These are phyloP conservation scores for Nebria salina DNA, from an alignment of 2,888 invertebrate genomes.

Conservation along the genomic window DNA sequence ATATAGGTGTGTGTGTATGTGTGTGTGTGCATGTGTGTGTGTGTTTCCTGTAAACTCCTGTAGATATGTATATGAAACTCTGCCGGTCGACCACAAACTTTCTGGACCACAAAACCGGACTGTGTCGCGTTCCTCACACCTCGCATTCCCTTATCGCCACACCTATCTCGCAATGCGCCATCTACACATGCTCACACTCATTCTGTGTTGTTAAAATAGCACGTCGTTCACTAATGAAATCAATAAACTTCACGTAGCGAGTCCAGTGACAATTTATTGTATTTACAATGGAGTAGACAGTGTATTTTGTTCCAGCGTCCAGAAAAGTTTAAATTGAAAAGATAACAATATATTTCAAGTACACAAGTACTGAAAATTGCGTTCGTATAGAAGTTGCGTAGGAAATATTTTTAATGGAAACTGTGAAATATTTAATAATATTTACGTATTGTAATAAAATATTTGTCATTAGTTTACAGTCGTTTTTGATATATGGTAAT, in stretches of 20 bases:
- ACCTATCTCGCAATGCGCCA: neutral
- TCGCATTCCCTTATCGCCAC: neutral
- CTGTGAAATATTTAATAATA: no score
- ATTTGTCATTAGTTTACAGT: no score
- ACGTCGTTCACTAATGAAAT: constrained; percentile 9
- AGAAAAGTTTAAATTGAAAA: no score
- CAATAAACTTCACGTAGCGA: neutral
- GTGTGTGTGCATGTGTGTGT: neutral
- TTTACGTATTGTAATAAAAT: no score
- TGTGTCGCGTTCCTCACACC: constrained; percentile 2
- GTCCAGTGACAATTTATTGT: neutral
- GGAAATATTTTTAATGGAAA: no score
- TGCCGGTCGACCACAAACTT: constrained; percentile 14
- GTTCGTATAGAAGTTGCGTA: no score
- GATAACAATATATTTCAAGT: no score
- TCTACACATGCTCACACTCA: constrained; percentile 3
- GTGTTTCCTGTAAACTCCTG: neutral
- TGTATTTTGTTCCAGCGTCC: no score
- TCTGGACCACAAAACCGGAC: constrained; percentile 19
- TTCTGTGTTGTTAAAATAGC: neutral
- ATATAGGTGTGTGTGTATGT: neutral
- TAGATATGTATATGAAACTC: neutral
- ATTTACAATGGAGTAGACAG: neutral
- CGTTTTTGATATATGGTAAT: no score
- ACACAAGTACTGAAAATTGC: no score